Conservation (phyloP, 1,140 invertebrate species). For the Cherax destructor region DNA sequence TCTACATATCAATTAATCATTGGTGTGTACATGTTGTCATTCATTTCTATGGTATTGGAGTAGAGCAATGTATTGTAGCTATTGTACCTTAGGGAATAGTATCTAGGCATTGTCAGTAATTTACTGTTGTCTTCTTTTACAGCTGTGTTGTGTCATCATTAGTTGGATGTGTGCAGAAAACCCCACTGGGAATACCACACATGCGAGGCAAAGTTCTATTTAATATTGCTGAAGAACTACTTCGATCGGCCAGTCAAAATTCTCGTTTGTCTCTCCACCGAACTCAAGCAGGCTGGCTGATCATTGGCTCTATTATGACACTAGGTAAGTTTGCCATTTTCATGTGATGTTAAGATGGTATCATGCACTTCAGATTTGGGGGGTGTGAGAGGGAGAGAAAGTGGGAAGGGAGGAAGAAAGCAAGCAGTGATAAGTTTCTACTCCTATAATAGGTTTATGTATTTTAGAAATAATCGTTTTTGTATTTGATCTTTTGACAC, state of each 20-base stretch:
- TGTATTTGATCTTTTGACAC: background rate
- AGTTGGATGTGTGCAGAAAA: slow-evolving; percentile 91
- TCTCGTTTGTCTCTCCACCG: slow-evolving; percentile 94
- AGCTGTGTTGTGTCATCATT: slow-evolving; percentile 90
- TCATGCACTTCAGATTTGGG: too few species aligned
- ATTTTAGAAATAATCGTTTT: too few species aligned
- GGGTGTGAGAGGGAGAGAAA: too few species aligned
- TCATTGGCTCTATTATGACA: slow-evolving; percentile 97
- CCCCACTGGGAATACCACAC: slow-evolving; percentile 96
- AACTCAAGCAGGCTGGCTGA: slow-evolving; percentile 97
- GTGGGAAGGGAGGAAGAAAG: too few species aligned
- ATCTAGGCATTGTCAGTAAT: background rate
- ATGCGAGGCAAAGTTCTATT: slow-evolving; percentile 97
- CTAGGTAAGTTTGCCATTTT: slow-evolving; percentile 79
- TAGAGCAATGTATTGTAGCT: too few species aligned
- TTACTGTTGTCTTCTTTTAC: background rate
- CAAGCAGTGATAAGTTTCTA: too few species aligned
- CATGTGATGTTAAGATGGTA: background rate
- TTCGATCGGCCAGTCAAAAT: slow-evolving; percentile 97
- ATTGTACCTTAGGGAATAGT: too few species aligned
- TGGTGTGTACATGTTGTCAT: too few species aligned
- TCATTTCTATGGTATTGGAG: too few species aligned
- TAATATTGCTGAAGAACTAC: slow-evolving; percentile 96
- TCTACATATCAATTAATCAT: too few species aligned
- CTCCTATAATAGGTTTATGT: too few species aligned